A percentile compares a stretch with the other conserved stretches of the same genome.
Conservation (phyloP, 2,113 vertebrate genomes). For the Colistium nudipinnis region DNA sequence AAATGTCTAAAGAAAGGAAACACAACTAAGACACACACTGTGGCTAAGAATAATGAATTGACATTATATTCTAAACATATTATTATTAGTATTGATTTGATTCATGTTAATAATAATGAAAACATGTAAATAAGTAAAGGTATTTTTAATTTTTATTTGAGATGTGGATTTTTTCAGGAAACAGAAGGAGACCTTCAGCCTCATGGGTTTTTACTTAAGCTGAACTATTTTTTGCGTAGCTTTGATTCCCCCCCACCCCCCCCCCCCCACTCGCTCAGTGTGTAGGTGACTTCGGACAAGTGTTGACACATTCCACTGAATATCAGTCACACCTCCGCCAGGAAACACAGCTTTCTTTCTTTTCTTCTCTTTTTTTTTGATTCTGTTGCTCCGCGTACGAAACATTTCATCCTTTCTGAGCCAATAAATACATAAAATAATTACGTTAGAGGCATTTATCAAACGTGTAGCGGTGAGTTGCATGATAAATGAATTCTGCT, state of each 20-base stretch:
- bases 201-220: neutral
- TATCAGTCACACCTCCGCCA: neutral
- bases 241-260: no score
- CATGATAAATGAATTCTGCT: neutral
- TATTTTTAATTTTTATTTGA: no score
- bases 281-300: neutral
- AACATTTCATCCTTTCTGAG: neutral
- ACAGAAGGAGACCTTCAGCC: neutral
- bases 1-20: no score
- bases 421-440: neutral
- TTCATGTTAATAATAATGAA: neutral
- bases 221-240: no score
- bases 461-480: neutral
- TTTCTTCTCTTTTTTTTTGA: neutral
- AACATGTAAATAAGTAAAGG: no score
- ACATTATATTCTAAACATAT: neutral
- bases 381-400: neutral
- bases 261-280: neutral
- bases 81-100: neutral
- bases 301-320: neutral
- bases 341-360: neutral
- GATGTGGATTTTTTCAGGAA: neutral
- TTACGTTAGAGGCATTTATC: no score
- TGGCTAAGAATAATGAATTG: no score
- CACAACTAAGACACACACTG: no score